phyloP scores from a whole-genome alignment of 2,113 vertebrate species.

The Connochaetes taurinus region DNA sequence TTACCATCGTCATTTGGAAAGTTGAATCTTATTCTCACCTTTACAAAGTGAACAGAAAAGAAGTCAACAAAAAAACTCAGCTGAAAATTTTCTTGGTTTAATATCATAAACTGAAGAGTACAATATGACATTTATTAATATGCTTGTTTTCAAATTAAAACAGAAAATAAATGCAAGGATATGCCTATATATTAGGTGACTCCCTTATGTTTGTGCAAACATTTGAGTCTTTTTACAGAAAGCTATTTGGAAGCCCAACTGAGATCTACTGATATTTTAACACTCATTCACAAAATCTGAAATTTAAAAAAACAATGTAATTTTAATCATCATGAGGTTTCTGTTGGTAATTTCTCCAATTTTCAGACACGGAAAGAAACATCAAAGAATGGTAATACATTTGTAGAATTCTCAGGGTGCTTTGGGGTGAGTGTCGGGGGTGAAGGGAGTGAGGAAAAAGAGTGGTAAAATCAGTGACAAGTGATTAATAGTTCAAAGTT shows the following conservation, averaged over 20 bases:
- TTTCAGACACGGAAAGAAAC: slow-evolving; percentile 41
- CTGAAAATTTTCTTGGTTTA: not conserved
- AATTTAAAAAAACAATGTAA: not conserved
- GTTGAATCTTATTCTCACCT: not conserved
- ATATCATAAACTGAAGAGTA: not conserved
- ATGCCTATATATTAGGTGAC: not conserved
- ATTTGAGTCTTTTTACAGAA: not conserved
- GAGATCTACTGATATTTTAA: not conserved
- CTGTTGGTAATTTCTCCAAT: slow-evolving; percentile 41
- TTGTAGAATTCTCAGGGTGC: not conserved
- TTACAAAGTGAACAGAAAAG: not conserved
- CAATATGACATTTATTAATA: not conserved
- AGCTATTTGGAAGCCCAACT: not conserved
- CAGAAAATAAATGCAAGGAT: not conserved
- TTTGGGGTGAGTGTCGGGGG: not conserved
- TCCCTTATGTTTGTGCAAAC: not conserved
- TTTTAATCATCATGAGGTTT: not conserved
- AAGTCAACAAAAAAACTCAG: not conserved
- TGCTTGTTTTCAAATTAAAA: not conserved
- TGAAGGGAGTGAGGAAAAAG: not conserved
- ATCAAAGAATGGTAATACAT: slow-evolving; percentile 15
- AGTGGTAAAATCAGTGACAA: slow-evolving; percentile 31
- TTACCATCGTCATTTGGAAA: not conserved
- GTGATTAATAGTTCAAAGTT: slow-evolving; percentile 60
- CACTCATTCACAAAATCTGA: not conserved